Conservation (phyloP, 2,888 invertebrate species). For the Eupeodes latifasciatus region DNA sequence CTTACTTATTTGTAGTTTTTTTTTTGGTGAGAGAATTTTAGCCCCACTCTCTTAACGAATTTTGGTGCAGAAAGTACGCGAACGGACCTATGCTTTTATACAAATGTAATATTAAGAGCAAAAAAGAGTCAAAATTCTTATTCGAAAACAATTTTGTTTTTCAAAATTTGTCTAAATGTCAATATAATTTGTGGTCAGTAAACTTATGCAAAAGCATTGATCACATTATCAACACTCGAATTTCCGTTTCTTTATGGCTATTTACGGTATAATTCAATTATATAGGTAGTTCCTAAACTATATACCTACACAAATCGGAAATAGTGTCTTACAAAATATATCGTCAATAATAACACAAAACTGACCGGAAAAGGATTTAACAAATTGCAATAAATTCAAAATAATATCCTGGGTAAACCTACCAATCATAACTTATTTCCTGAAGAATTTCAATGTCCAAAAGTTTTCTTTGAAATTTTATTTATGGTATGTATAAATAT, state of each 20-base stretch:
- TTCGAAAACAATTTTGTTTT: too few relatives aligned
- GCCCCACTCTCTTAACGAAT: too few relatives aligned
- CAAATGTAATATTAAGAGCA: too few relatives aligned
- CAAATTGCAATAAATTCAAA: constrained; percentile 47
- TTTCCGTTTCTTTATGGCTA: not conserved
- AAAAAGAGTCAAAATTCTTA: too few relatives aligned
- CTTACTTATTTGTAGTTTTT: too few relatives aligned
- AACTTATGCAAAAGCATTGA: not conserved
- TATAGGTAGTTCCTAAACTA: too few relatives aligned
- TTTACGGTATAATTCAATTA: too few relatives aligned
- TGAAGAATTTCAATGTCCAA: constrained; percentile 14
- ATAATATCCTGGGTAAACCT: constrained; percentile 55
- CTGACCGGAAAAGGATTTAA: constrained; percentile 32
- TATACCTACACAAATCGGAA: constrained; percentile 18
- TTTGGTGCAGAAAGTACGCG: too few relatives aligned
- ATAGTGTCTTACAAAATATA: constrained; percentile 12
- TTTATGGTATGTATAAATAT: not conserved
- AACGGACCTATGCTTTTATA: too few relatives aligned
- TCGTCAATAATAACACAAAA: not conserved
- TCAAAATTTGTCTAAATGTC: too few relatives aligned
- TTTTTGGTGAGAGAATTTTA: too few relatives aligned
- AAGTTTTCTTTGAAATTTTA: constrained; percentile 15
- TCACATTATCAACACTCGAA: not conserved
- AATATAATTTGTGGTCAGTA: too few relatives aligned
- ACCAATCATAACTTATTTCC: constrained; percentile 64